phyloP scores from a whole-genome alignment of 2,113 vertebrate species.

The Genyomyrus donnyi region DNA sequence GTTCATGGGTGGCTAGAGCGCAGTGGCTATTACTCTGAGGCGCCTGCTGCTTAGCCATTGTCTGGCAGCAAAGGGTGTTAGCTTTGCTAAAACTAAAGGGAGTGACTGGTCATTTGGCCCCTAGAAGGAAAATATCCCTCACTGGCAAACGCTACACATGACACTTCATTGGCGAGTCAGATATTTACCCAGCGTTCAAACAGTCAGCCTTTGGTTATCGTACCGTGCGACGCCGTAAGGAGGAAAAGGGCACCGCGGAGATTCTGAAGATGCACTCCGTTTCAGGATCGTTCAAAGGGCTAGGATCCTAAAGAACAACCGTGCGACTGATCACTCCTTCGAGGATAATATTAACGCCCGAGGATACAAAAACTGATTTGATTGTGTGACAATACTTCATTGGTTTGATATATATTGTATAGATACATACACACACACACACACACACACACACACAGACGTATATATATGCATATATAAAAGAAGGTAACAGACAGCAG shows the following conservation, averaged over 20 bases:
- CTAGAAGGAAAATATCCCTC: conserved; percentile 1
- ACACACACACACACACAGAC: not conserved
- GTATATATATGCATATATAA: not conserved
- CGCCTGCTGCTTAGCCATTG: not conserved
- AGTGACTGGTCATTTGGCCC: not conserved
- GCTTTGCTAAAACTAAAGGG: not conserved
- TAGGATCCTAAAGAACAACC: not conserved
- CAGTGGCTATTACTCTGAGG: not conserved
- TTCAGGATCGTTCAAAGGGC: not conserved
- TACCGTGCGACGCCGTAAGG: not conserved
- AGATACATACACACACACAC: not conserved
- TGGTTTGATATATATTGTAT: not conserved
- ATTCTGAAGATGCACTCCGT: not conserved
- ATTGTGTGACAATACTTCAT: not conserved
- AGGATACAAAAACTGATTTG: not conserved
- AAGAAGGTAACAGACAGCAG: not conserved
- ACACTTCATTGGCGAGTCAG: not conserved
- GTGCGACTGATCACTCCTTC: not conserved
- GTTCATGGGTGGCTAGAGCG: not conserved
- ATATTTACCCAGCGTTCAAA: not conserved
- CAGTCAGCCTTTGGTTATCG: not conserved
- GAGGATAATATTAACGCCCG: not conserved
- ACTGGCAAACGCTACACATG: not conserved
- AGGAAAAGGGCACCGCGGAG: not conserved
- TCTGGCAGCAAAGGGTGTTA: not conserved